Evolutionary conservation across 1,140 invertebrate genomes (phyloP).

Genomic region (Cheumatopsyche charites): DNA sequence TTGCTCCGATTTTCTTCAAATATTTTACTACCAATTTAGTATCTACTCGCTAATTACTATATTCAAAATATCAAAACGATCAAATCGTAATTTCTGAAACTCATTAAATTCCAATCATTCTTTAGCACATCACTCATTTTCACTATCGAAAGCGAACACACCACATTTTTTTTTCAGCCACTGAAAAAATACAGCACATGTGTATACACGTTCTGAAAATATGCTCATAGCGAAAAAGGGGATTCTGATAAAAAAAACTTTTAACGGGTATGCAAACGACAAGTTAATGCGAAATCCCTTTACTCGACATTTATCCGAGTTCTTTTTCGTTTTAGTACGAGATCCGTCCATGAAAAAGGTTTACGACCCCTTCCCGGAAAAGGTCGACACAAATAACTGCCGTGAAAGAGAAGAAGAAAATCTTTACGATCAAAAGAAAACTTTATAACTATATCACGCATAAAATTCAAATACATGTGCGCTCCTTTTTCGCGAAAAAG

Average conservation of each 20-base stretch:
- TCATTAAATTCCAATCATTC: too few species aligned
- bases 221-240: slow-evolving; percentile 17
- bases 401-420: slow-evolving; percentile 16
- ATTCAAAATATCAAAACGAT: too few species aligned
- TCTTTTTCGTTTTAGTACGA: slow-evolving; percentile 23
- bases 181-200: too few species aligned
- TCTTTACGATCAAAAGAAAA: slow-evolving; percentile 22
- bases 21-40: too few species aligned
- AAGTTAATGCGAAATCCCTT: slow-evolving; percentile 25
- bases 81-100: too few species aligned
- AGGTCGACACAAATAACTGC: slow-evolving; percentile 25
- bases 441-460: slow-evolving; percentile 2
- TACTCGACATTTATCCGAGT: slow-evolving; percentile 25
- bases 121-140: too few species aligned
- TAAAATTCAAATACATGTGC: slow-evolving; percentile 15
- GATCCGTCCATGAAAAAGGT: slow-evolving; percentile 21
- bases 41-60: too few species aligned
- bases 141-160: too few species aligned
- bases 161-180: too few species aligned
- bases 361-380: slow-evolving; percentile 13
- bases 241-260: slow-evolving; percentile 21
- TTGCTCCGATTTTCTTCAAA: too few species aligned
- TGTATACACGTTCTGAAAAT: slow-evolving; percentile 3
- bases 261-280: slow-evolving; percentile 27
- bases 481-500: background rate